phyloP scores from a whole-genome alignment of 2,888 invertebrate species.

The Nomada goodeniana region DNA sequence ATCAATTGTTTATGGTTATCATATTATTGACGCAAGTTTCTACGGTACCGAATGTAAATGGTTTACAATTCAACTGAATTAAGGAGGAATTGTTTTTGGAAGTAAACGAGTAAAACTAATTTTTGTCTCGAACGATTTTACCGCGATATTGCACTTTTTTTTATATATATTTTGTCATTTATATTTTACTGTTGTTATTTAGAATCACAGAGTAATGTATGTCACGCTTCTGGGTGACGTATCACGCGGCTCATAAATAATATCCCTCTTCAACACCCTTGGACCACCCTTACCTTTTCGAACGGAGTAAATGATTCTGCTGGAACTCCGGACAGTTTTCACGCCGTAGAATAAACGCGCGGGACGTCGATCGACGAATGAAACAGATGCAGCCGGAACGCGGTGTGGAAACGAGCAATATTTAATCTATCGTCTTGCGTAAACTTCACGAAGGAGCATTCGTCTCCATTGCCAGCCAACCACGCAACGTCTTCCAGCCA shows the following conservation, averaged over 20 bases:
- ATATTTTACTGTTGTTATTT: too few species aligned
- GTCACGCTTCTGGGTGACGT: background rate
- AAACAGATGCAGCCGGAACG: background rate
- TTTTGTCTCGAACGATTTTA: too few species aligned
- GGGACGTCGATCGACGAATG: background rate
- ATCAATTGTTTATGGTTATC: too few species aligned
- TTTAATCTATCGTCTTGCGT: constrained; percentile 26
- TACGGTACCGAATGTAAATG: too few species aligned
- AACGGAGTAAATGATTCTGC: background rate
- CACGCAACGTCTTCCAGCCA: constrained; percentile 15
- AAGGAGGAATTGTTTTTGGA: too few species aligned
- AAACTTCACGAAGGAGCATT: constrained; percentile 21
- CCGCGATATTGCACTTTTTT: too few species aligned
- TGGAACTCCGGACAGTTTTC: background rate
- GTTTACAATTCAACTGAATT: too few species aligned
- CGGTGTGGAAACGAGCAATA: constrained; percentile 25
- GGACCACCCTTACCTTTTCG: background rate
- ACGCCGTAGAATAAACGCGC: constrained; percentile 8
- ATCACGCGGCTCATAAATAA: background rate
- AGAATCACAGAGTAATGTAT: background rate
- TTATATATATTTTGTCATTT: too few species aligned
- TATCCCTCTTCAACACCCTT: background rate
- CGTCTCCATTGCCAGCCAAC: constrained; percentile 8
- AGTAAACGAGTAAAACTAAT: too few species aligned
- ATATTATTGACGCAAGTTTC: too few species aligned